These are phyloP conservation scores for Aporrectodea caliginosa DNA, from an alignment of 1,140 invertebrate species.

Conservation along the genomic window DNA sequence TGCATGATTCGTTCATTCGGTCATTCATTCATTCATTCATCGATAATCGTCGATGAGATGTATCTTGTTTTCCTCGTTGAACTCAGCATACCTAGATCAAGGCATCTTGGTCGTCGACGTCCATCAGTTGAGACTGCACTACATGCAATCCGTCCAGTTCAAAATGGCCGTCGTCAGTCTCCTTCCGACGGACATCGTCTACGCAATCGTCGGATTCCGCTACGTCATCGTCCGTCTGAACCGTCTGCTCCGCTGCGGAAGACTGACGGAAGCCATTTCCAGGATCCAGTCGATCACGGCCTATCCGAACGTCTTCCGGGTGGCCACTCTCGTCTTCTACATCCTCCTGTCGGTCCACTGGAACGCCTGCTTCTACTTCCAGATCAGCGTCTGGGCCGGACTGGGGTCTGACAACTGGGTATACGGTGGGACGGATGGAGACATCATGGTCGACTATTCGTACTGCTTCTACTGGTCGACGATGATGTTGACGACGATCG, in stretches of 20 bases:
- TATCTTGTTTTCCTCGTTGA: no score
- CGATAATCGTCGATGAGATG: no score
- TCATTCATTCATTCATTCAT: no score
- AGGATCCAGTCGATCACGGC: conserved; percentile 88
- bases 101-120: conserved; percentile 82
- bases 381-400: conserved; percentile 80
- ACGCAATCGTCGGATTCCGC: conserved; percentile 60
- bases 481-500: conserved; percentile 88
- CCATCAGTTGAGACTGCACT: conserved; percentile 71
- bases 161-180: conserved; percentile 72
- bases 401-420: conserved; percentile 88
- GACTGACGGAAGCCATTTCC: conserved; percentile 86
- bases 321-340: conserved; percentile 67
- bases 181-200: conserved; percentile 81
- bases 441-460: conserved; percentile 20
- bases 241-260: conserved; percentile 72
- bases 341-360: conserved; percentile 93
- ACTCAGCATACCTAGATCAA: conserved; percentile 73
- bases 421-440: conserved; percentile 44
- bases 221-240: conserved; percentile 69
- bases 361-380: conserved; percentile 94
- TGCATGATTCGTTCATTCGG: no score
- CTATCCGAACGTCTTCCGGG: conserved; percentile 72
- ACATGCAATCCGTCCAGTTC: conserved; percentile 66
- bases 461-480: conserved; percentile 94